Evolutionary conservation across 2,797 vertebrate genomes (phyloP), one percentile per base, ranked within the genome.

Genomic region (Masticophis lateralis): DNA sequence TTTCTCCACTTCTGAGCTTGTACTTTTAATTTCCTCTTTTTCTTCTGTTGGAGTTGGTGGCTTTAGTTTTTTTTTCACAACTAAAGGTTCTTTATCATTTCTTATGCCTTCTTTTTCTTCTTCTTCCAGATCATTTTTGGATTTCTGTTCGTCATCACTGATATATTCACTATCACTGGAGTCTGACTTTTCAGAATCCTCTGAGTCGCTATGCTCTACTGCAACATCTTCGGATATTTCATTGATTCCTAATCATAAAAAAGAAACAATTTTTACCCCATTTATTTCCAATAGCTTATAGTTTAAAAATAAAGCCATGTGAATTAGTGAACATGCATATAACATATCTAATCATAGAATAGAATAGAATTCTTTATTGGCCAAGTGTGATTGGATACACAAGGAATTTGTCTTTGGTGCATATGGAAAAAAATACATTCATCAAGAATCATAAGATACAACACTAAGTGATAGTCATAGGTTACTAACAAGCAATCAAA

Each of bases 181-280:
- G 91, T 99, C 99, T 0, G 99, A 99, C 96, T 99, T 99, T 95
- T 99, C 99, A 0, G 99, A 99, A 92, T 99, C 99, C 63, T 99
- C 99, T 0, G 99, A 99, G 94, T 99, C 99, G 61, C 98, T 99
- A 97, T 98, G 99, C 94, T 99, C 99, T 79, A 98, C 99, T 11
- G 98, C 98, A 56, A 98, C 98, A 61, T 99, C 99, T 96, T 99
- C 99, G 11, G 99, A 99, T 96, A 99, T 99, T 96, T 99, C 99
- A 96, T 99, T 98, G 93, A 99, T 99, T 89, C 99, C 99, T 99
- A 97, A 90, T 95, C 55, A 95, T 87, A 96, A 94, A 98, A 93
- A 95, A 92, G 97, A 22, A 95, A 91, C 16, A 27, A 22, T 61
- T 93, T 53, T 74, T 91, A 91, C 47, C 10, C 6, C 57, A 53